These are phyloP conservation scores for Rousettus leschenaultii DNA, from an alignment of 2,113 vertebrate genomes.

Conservation along the genomic window DNA sequence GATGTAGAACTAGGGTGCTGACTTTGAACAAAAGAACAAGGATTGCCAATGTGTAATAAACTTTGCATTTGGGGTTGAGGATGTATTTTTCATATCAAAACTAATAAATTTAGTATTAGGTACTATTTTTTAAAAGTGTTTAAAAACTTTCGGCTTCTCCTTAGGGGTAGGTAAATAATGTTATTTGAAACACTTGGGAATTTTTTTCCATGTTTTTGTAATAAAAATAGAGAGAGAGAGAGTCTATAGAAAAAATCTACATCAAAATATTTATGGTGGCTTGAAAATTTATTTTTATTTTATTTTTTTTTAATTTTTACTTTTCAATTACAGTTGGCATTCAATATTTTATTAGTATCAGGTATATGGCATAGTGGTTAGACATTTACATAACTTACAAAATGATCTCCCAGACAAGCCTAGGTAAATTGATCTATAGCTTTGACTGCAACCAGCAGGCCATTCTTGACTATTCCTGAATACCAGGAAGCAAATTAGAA, in stretches of 20 bases:
- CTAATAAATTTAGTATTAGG: neutral
- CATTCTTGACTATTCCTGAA: neutral
- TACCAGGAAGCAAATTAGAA: conserved; percentile 23
- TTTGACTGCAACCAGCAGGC: neutral
- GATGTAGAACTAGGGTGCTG: neutral
- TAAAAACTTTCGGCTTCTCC: neutral
- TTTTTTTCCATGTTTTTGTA: neutral
- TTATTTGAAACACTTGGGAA: neutral
- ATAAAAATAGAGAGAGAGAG: too few relatives aligned
- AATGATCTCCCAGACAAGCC: too few relatives aligned
- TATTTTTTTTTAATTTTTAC: too few relatives aligned
- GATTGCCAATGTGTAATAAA: neutral
- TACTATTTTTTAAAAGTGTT: neutral
- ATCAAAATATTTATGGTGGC: neutral
- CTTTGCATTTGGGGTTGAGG: neutral
- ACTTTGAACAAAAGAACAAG: neutral
- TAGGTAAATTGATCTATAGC: conserved; percentile 30
- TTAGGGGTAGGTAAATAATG: neutral
- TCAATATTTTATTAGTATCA: too few relatives aligned
- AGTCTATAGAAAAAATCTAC: neutral
- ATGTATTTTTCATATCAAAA: neutral
- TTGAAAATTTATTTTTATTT: neutral
- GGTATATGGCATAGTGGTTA: too few relatives aligned
- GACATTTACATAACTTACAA: too few relatives aligned
- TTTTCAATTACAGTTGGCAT: too few relatives aligned